These are phyloP conservation scores for Tinea pellionella DNA, from an alignment of 2,888 invertebrate species.

Conservation along the genomic window DNA sequence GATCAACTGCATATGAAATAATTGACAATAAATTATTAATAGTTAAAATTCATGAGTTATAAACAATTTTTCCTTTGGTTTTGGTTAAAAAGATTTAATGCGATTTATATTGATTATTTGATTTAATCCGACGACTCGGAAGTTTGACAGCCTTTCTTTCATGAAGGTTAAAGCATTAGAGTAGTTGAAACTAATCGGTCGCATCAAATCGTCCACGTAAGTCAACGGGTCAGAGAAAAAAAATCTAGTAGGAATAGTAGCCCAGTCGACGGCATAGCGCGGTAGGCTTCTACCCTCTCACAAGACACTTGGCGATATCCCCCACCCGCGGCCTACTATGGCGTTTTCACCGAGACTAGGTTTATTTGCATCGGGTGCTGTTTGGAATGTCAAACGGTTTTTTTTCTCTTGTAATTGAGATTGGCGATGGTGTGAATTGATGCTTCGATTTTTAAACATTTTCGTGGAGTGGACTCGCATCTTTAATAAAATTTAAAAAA, in stretches of 20 bases:
- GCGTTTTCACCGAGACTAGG: constrained; percentile 28
- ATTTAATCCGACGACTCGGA: no score
- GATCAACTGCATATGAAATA: no score
- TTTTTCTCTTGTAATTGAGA: not conserved
- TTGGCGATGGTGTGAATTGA: not conserved
- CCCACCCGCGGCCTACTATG: constrained; percentile 22
- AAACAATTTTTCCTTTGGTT: no score
- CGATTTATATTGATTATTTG: no score
- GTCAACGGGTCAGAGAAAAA: not conserved
- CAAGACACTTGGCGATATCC: constrained; percentile 15
- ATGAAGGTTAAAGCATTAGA: no score
- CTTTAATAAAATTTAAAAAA: no score
- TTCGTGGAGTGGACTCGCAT: not conserved
- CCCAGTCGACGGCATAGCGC: not conserved
- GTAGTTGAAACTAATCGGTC: not conserved
- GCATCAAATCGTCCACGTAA: not conserved
- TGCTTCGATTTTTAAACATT: not conserved
- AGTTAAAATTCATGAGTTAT: no score
- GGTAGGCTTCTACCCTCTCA: not conserved
- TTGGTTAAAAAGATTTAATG: no score
- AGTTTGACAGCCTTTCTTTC: no score
- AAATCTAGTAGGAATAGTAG: not conserved
- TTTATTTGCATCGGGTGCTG: constrained; percentile 56
- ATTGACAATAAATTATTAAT: no score
- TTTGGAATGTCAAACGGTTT: not conserved